Evolutionary conservation across 2,113 vertebrate genomes (phyloP), one percentile per base, ranked within the genome.

Genomic region (Hippolais icterina): DNA sequence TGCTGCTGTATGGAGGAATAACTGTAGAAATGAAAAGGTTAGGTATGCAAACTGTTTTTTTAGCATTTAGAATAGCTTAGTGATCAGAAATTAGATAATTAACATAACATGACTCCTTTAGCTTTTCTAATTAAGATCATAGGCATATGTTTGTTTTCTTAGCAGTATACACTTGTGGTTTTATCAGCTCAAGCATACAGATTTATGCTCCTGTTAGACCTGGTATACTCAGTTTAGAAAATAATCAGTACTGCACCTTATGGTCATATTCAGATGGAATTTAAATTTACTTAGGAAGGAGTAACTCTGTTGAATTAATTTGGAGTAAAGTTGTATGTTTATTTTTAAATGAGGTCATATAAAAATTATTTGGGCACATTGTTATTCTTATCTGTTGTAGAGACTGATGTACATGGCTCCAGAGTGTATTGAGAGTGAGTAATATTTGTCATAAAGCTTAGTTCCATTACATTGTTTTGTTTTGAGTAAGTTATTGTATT

Each of bases 71-170:
- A 91, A 70, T 85, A 83, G 61, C 87, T 94, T 80, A 94, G 42
- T 68, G 89, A 74, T 91, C 91, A 84, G 87, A 96, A 95, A 24
- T 97, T 61, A 90, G 57, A 39, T 68, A 92, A 85, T 83, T 95
- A 95, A 44, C 52, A 11, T 82, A 77, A 64, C 15, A n/a, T 29
- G 35, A 31, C 53, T 94, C 59, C 47, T 91, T 96, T 90, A 94
- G 63, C 47, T 96, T 91, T 93, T 84, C 42, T 93, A 49, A 56
- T 96, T 94, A 82, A 69, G 37, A 60, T 41, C 31, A 27, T 50
- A 47, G 42, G 71, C 31, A 52, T 84, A 85, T 68, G 80, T 94
- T 89, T 90, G 42, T 78, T 93, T 94, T 39, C 49, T 64, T 60
- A 71, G 35, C 52, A 66, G 19, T 77, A 35, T 60, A 39, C 64